A percentile compares a stretch with the other conserved stretches of the same genome.
These are phyloP conservation scores for Euglossa dilemma DNA, from an alignment of 1,140 invertebrate species.

Conservation along the genomic window DNA sequence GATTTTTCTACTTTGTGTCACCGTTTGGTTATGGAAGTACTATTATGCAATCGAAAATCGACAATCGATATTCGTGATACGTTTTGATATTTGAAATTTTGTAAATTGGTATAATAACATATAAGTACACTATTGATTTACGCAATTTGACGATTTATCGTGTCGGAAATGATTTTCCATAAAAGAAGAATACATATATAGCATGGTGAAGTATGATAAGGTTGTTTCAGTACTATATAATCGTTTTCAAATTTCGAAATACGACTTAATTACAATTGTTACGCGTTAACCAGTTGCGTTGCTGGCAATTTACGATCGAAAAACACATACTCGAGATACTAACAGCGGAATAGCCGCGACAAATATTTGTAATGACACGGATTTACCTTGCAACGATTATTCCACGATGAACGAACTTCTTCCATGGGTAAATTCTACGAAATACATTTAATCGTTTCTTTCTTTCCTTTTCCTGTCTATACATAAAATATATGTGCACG, in stretches of 20 bases:
- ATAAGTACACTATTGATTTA: not conserved
- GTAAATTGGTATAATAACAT: not conserved
- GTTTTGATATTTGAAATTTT: not conserved
- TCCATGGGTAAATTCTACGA: not conserved
- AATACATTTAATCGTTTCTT: not conserved
- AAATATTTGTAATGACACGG: slow-evolving; percentile 44
- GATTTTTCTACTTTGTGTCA: not conserved
- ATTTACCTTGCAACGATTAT: slow-evolving; percentile 18
- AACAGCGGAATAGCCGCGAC: slow-evolving; percentile 19
- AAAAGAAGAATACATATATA: no score
- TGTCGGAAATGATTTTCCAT: not conserved
- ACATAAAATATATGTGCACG: no score
- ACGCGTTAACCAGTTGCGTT: slow-evolving; percentile 20
- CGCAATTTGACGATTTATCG: no score
- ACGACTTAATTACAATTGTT: not conserved
- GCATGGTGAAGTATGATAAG: not conserved
- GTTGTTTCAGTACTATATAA: no score
- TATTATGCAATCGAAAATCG: not conserved
- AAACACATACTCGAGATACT: slow-evolving; percentile 13
- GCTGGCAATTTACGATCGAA: slow-evolving; percentile 6
- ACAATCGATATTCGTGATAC: not conserved
- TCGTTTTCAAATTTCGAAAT: not conserved
- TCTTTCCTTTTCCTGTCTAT: not conserved
- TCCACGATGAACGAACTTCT: not conserved
- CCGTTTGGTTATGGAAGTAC: not conserved